Evolutionary conservation across 2,113 vertebrate species (phyloP).

Genomic region (Lasiurus borealis): DNA sequence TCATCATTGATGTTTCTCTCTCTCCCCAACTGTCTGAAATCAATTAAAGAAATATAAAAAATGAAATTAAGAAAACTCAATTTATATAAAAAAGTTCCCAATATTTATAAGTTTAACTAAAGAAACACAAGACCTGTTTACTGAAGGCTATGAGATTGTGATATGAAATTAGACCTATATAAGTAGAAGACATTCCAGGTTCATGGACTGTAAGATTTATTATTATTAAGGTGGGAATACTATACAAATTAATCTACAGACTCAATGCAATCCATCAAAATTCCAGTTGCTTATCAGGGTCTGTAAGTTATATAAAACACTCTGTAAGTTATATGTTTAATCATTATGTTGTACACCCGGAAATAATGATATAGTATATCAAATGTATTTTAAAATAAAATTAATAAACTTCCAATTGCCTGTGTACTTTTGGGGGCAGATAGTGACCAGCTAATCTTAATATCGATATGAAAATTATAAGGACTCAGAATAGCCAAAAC

Average conservation of each 20-base stretch:
- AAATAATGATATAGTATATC: background rate
- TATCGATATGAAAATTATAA: background rate
- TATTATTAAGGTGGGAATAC: background rate
- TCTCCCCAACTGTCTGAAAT: too few species aligned
- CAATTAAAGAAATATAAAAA: too few species aligned
- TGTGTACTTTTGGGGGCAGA: background rate
- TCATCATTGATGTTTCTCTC: too few species aligned
- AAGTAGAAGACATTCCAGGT: background rate
- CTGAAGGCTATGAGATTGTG: background rate
- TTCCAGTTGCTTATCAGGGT: background rate
- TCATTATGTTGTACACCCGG: background rate
- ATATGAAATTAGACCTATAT: background rate
- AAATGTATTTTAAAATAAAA: background rate
- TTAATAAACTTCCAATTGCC: background rate
- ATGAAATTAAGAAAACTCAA: constrained; percentile 6
- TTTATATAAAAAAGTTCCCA: background rate
- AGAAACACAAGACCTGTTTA: background rate
- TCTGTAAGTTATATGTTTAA: background rate
- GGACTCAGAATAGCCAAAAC: background rate
- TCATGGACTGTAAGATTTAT: background rate
- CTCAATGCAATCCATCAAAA: constrained; percentile 8
- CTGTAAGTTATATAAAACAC: background rate
- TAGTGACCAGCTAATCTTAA: background rate
- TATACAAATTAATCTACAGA: background rate
- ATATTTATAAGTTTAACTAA: background rate